Evolutionary conservation across 2,113 vertebrate species (phyloP).

Genomic region (Toxotes jaculatrix): DNA sequence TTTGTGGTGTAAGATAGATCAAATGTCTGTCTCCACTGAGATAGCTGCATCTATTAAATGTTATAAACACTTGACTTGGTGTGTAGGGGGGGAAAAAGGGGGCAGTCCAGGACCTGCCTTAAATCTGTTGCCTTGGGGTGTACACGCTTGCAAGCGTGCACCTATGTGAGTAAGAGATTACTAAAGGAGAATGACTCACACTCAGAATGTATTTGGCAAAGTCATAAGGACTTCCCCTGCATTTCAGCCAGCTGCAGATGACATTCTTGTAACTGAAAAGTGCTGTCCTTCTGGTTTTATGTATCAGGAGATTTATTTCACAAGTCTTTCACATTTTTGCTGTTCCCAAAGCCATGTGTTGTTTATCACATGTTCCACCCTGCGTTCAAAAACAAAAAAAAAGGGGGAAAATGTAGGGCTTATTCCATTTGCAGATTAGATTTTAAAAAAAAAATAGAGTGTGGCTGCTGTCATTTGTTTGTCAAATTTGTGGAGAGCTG

Average conservation of each 20-base stretch:
- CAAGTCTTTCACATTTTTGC: constrained; percentile 47
- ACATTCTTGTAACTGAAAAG: constrained; percentile 38
- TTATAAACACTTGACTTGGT: constrained; percentile 66
- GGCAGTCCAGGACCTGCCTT: constrained; percentile 80
- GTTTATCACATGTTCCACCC: constrained; percentile 58
- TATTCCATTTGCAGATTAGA: constrained; percentile 68
- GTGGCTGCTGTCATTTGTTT: constrained; percentile 61
- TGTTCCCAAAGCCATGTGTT: constrained; percentile 53
- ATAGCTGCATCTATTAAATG: constrained; percentile 56
- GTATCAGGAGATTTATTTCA: constrained; percentile 57
- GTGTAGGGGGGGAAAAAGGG: constrained; percentile 36
- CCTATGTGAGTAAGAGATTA: constrained; percentile 72
- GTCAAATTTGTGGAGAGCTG: constrained; percentile 66
- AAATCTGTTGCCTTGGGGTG: constrained; percentile 78
- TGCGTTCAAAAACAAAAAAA: constrained; percentile 25
- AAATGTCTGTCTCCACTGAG: constrained; percentile 24
- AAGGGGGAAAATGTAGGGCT: constrained; percentile 14
- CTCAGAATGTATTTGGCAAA: constrained; percentile 70
- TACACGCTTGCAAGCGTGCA: constrained; percentile 50
- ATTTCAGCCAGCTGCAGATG: constrained; percentile 58
- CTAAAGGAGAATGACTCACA: constrained; percentile 71
- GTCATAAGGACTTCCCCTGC: constrained; percentile 76
- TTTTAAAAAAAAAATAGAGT: constrained; percentile 18
- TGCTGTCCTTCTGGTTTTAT: constrained; percentile 44
- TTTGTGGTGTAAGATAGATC: constrained; percentile 32